phyloP scores from a whole-genome alignment of 2,113 vertebrate genomes.

The Micronisus gabar region DNA sequence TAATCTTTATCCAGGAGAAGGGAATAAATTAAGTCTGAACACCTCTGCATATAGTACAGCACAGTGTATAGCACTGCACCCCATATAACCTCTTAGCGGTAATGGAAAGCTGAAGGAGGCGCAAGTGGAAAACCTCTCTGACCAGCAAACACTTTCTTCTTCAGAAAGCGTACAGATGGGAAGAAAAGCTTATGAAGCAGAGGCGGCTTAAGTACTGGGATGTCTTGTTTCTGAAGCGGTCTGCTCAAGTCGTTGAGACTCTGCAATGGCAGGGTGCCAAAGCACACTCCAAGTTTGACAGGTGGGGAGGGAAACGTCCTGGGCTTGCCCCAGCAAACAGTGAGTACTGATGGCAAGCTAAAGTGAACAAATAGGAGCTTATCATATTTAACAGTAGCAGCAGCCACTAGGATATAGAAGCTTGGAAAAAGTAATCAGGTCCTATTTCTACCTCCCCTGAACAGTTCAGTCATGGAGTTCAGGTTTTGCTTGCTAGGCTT shows the following conservation, averaged over 20 bases:
- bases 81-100: constrained; percentile 50
- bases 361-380: constrained; percentile 26
- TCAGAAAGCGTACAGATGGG: constrained; percentile 40
- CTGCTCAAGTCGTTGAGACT: constrained; percentile 30
- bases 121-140: constrained; percentile 64
- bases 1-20: constrained; percentile 75
- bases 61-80: constrained; percentile 63
- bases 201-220: constrained; percentile 20
- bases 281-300: constrained; percentile 44
- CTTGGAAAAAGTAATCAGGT: constrained; percentile 2
- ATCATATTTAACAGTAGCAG: constrained; percentile 37
- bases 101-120: constrained; percentile 66
- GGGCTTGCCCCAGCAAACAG: constrained; percentile 29
- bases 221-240: constrained; percentile 47
- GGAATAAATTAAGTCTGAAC: constrained; percentile 75
- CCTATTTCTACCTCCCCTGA: neutral
- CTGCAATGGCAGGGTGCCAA: constrained; percentile 40
- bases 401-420: constrained; percentile 23
- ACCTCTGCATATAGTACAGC: constrained; percentile 67
- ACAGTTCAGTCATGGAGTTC: neutral
- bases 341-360: neutral
- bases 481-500: neutral
- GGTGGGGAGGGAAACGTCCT: constrained; percentile 49
- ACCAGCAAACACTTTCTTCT: constrained; percentile 60
- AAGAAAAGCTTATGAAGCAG: constrained; percentile 43